Percentiles rank a stretch among this genome's conserved stretches.
These are phyloP conservation scores for Tolypeutes matacus DNA, from an alignment of 2,797 vertebrate genomes.

Conservation along the genomic window DNA sequence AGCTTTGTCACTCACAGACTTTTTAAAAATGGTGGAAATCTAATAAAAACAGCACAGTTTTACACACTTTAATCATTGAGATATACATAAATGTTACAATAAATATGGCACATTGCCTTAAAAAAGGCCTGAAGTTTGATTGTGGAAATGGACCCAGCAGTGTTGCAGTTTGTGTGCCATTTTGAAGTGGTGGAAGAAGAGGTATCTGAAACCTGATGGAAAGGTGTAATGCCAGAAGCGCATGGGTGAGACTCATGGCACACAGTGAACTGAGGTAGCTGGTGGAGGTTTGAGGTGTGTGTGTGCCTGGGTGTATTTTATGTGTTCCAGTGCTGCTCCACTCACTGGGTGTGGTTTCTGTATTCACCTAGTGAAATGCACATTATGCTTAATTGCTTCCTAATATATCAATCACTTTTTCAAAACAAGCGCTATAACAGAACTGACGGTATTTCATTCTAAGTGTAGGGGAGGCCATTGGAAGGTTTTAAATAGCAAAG, in stretches of 20 bases:
- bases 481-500: not conserved
- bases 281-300: not conserved
- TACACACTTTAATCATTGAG: not conserved
- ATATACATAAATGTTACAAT: not conserved
- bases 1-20: not conserved
- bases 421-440: not conserved
- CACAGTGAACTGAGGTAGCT: not conserved
- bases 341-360: not conserved
- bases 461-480: too few relatives aligned
- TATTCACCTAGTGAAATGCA: not conserved
- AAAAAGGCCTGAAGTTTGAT: not conserved
- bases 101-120: not conserved
- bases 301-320: not conserved
- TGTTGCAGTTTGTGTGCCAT: not conserved
- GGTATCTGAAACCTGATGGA: not conserved
- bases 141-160: fast-evolving
- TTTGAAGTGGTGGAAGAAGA: not conserved
- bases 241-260: not conserved
- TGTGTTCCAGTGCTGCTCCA: fast-evolving
- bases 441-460: not conserved
- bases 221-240: not conserved
- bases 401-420: not conserved
- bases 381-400: not conserved
- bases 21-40: not conserved
- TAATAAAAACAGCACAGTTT: not conserved